Percentiles rank a stretch among this genome's conserved stretches.
Evolutionary conservation across 1,140 invertebrate genomes (phyloP).

Genomic region (Epicauta chinensis): DNA sequence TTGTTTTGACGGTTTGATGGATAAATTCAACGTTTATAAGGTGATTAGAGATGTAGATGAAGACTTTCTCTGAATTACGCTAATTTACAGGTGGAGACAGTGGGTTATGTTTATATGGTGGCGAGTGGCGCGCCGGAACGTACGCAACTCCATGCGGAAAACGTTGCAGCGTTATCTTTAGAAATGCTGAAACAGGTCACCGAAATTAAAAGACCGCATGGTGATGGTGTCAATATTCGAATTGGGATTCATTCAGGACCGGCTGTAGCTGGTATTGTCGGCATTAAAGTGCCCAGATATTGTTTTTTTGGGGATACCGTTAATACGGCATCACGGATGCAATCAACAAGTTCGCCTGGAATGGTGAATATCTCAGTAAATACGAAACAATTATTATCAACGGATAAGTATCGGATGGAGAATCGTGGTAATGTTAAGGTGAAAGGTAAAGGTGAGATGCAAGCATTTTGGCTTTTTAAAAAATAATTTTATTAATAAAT

Average conservation of each 20-base stretch:
- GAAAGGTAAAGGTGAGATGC: conserved; percentile 83
- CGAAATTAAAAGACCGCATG: conserved; percentile 46
- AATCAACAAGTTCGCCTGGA: conserved; percentile 56
- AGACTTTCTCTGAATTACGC: background rate
- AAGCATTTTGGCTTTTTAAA: conserved; percentile 71
- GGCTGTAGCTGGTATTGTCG: conserved; percentile 59
- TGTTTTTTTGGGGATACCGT: conserved; percentile 85
- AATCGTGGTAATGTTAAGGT: conserved; percentile 63
- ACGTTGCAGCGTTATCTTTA: conserved; percentile 68
- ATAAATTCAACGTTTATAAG: conserved; percentile 75
- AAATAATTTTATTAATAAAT: conserved; percentile 31
- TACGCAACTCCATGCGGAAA: conserved; percentile 69
- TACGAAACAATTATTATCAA: conserved; percentile 57
- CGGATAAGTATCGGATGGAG: conserved; percentile 53
- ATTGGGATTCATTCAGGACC: conserved; percentile 54
- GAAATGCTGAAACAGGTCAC: conserved; percentile 56
- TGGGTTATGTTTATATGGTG: conserved; percentile 81
- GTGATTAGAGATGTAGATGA: conserved; percentile 41
- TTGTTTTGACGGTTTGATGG: conserved; percentile 70
- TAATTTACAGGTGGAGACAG: conserved; percentile 55
- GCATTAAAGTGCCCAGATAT: conserved; percentile 66
- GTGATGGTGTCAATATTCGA: conserved; percentile 51
- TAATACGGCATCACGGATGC: conserved; percentile 82
- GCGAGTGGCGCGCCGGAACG: conserved; percentile 78
- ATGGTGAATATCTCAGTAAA: conserved; percentile 65